These are phyloP conservation scores for Oophaga sylvatica DNA, from an alignment of 2,797 vertebrate genomes.

Conservation along the genomic window DNA sequence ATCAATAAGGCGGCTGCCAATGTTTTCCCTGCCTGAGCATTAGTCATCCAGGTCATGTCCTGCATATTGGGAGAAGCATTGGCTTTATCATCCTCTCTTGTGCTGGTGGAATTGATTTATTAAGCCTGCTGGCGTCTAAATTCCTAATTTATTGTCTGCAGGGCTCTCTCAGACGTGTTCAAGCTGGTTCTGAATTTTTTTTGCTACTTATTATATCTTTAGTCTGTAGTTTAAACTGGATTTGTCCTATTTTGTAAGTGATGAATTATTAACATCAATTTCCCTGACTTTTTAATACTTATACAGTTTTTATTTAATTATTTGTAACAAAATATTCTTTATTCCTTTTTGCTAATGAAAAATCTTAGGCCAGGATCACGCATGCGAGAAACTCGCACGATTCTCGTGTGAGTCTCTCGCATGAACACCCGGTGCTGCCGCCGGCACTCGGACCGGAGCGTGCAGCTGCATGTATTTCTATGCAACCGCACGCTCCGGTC, in stretches of 20 bases:
- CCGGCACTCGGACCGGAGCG: too few relatives aligned
- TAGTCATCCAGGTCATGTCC: constrained; percentile 32
- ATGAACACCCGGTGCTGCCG: too few relatives aligned
- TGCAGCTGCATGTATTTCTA: too few relatives aligned
- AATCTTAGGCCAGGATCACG: too few relatives aligned
- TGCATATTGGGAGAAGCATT: constrained; percentile 11
- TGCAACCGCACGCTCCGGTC: too few relatives aligned
- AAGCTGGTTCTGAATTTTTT: not conserved
- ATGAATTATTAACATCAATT: constrained; percentile 7
- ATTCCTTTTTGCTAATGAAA: not conserved
- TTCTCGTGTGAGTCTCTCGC: too few relatives aligned
- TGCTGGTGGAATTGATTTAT: constrained; percentile 53
- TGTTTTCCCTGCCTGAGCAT: not conserved
- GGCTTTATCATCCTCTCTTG: constrained; percentile 23
- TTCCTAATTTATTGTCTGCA: constrained; percentile 38
- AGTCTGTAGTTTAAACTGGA: constrained; percentile 19
- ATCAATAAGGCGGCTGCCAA: constrained; percentile 15
- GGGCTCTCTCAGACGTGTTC: constrained; percentile 4
- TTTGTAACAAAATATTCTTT: not conserved
- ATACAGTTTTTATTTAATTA: not conserved
- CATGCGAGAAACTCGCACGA: too few relatives aligned
- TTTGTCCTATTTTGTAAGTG: not conserved
- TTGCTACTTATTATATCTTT: not conserved
- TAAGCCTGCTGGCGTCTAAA: constrained; percentile 46
- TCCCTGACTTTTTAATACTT: not conserved